Percentiles rank a stretch among this genome's conserved stretches.
phyloP scores from a whole-genome alignment of 2,797 vertebrate genomes.

The Dicrostonyx torquatus region DNA sequence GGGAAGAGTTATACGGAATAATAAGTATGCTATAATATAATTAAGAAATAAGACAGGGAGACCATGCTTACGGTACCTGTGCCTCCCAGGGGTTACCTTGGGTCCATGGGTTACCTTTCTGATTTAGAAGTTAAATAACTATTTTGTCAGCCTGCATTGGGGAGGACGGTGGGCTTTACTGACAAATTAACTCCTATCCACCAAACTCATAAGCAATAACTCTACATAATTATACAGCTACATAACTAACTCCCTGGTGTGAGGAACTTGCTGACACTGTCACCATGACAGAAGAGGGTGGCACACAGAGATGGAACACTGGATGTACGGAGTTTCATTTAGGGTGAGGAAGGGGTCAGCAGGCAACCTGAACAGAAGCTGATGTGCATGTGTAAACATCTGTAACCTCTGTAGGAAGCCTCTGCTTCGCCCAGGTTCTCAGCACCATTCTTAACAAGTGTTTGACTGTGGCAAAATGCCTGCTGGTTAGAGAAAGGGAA shows the following conservation, averaged over 20 bases:
- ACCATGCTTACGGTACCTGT: neutral
- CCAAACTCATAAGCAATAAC: slow-evolving; percentile 5
- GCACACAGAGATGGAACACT: neutral
- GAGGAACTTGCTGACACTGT: neutral
- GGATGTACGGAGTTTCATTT: neutral
- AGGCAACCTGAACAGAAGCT: neutral
- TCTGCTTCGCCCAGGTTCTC: slow-evolving; percentile 25
- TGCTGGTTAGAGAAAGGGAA: neutral
- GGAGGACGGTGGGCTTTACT: neutral
- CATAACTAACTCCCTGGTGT: neutral
- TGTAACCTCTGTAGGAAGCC: neutral
- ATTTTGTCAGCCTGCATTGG: slow-evolving; percentile 11
- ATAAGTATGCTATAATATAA: neutral
- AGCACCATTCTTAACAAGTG: slow-evolving; percentile 26
- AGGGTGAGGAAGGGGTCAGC: neutral
- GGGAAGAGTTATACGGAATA: neutral
- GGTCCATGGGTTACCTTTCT: neutral
- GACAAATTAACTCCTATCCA: slow-evolving; percentile 32
- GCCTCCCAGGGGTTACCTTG: neutral
- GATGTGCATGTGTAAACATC: slow-evolving; percentile 13
- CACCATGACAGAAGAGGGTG: neutral
- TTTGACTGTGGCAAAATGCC: neutral
- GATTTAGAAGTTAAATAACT: slow-evolving; percentile 22
- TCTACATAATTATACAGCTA: neutral
- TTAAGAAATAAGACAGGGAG: neutral